Percentiles rank a stretch among this genome's conserved stretches.
These are phyloP conservation scores for Anthopleura xanthogrammica DNA, from an alignment of 92 coral and sea anemone species.

Conservation along the genomic window DNA sequence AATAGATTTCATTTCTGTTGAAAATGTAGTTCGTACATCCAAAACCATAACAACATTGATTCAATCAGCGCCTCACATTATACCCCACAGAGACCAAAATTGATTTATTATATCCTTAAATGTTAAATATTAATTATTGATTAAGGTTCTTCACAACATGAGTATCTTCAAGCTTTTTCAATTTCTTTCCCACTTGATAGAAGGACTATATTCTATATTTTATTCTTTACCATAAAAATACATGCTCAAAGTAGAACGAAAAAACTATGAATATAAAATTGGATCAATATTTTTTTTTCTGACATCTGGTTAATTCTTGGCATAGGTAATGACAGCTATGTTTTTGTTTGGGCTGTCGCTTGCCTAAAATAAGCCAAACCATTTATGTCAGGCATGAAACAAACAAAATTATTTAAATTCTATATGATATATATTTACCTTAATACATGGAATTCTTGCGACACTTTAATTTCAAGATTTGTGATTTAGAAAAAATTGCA, in stretches of 20 bases:
- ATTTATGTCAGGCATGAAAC: too few species aligned
- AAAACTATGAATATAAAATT: too few species aligned
- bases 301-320: too few species aligned
- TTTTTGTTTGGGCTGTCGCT: too few species aligned
- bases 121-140: background rate
- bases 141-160: background rate
- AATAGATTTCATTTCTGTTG: background rate
- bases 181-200: background rate
- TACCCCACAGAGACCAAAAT: background rate
- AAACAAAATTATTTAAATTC: too few species aligned
- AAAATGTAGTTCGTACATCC: background rate
- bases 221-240: background rate
- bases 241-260: background rate
- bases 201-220: background rate
- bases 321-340: too few species aligned
- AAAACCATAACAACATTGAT: background rate
- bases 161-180: background rate
- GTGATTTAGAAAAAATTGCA: too few species aligned
- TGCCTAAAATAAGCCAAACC: too few species aligned
- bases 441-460: too few species aligned
- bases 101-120: background rate
- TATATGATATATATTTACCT: too few species aligned
- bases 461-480: too few species aligned
- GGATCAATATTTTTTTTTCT: too few species aligned
- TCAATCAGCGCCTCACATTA: background rate